Conservation (phyloP, 2,113 vertebrate species). For the Natator depressus region DNA sequence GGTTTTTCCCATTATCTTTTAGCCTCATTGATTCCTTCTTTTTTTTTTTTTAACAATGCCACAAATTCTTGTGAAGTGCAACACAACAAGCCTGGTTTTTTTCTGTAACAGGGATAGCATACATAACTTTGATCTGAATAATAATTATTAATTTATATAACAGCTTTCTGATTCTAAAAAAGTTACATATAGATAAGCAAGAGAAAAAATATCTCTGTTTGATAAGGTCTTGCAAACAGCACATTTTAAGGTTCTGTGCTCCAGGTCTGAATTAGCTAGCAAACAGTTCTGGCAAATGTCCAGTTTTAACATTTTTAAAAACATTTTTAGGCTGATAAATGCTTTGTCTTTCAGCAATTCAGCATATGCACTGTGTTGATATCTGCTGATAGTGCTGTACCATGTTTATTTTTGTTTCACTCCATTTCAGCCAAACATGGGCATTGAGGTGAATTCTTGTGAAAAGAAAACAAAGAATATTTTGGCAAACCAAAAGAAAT, state of each 20-base stretch:
- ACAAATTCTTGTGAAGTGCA: not conserved
- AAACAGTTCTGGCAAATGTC: slow-evolving; percentile 30
- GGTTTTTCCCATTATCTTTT: slow-evolving; percentile 17
- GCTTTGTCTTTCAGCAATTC: slow-evolving; percentile 30
- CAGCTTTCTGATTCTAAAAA: slow-evolving; percentile 30
- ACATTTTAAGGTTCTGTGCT: not conserved
- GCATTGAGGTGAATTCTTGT: slow-evolving; percentile 7
- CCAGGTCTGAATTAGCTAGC: slow-evolving; percentile 22
- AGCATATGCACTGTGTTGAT: not conserved
- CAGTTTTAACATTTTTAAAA: slow-evolving; percentile 40
- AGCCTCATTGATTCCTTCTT: not conserved
- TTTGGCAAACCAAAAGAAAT: slow-evolving; percentile 46
- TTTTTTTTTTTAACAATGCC: not conserved
- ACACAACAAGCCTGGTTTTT: not conserved
- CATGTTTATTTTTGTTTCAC: slow-evolving; percentile 46
- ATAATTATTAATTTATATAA: not conserved
- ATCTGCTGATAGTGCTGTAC: slow-evolving; percentile 16
- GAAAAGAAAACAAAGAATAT: slow-evolving; percentile 57
- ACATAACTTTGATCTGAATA: slow-evolving; percentile 20
- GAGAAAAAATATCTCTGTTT: not conserved
- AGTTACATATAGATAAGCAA: not conserved
- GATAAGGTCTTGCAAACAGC: slow-evolving; percentile 5
- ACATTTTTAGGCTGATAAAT: slow-evolving; percentile 32
- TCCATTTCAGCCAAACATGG: slow-evolving; percentile 22
- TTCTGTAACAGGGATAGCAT: not conserved